A percentile compares a stretch with the other conserved stretches of the same genome.
Conservation (phyloP, 2,113 vertebrate species). For the Dasyornis broadbenti region DNA sequence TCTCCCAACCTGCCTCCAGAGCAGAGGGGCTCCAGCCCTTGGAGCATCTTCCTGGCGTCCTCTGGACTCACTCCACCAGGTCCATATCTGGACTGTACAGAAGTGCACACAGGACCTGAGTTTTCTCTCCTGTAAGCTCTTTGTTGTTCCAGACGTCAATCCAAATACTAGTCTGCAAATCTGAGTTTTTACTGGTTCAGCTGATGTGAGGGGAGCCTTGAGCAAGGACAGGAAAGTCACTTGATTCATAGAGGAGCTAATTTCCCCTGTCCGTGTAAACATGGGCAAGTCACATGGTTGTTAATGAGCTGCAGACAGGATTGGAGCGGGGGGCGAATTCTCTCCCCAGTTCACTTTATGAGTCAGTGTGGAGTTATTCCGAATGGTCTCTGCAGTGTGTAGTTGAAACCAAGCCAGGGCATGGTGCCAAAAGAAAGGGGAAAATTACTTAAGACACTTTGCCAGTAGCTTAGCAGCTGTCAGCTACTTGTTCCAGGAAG, state of each 20-base stretch:
- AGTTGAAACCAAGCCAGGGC: constrained; percentile 22
- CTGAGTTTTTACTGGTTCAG: background rate
- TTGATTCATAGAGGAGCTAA: background rate
- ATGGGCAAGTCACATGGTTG: background rate
- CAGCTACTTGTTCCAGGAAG: constrained; percentile 21
- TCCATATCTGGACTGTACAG: background rate
- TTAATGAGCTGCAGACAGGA: background rate
- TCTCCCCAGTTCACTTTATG: background rate
- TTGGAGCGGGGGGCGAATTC: background rate
- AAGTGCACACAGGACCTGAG: background rate
- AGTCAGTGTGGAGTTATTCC: background rate
- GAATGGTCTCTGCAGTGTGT: background rate
- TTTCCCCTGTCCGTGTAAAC: background rate
- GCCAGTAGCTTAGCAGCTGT: constrained; percentile 49
- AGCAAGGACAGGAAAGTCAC: background rate
- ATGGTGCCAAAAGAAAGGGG: background rate
- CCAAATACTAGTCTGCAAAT: background rate
- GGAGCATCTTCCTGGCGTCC: background rate
- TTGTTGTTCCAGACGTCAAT: background rate
- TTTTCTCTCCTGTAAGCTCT: background rate
- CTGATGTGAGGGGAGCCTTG: background rate
- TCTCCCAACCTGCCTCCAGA: background rate
- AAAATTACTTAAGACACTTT: background rate
- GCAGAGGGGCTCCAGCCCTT: background rate
- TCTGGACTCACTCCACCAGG: background rate